Base-by-base conservation (phyloP, 2,797 vertebrate genomes). In the Parauchenoglanis punctatus region DNA sequence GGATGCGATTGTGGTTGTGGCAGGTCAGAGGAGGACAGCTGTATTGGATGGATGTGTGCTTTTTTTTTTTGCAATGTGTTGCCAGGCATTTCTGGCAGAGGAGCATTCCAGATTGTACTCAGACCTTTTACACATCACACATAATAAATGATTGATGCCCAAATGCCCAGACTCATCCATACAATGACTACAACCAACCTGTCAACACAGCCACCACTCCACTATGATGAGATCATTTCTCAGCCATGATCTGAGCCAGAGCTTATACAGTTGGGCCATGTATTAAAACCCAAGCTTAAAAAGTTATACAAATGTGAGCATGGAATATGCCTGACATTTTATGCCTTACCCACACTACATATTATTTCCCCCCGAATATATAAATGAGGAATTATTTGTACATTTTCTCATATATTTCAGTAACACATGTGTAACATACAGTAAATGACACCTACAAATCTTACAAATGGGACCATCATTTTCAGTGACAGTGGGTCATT, bases 1-100 rank as follows among this genome's bases (percentile, higher is more conserved):
- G 75, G 83, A 90, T 89, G 81, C 61, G 83, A 87, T 72, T 86
- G 81, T 89, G 81, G 81, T 88, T 83, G 75, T 85, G 67, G 85
- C 73, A 89, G 87, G 88, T 90, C 87, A 88, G 35, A 63, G 44
- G 28, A 87, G 77, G 77, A 81, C 44, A 58, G 84, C 17, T 80
- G 76, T 80, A 23, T 31, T 83, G 17, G 81, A 88, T 2, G 54
- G 85, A 89, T 86, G 63, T 85, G 82, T 82, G 49, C 85, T 76
- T 80, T 44, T n/a, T 20, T 25, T 17, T 8, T 81, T 31, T 83
- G 20, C 44, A 84, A 73, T 63, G 56, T n/a, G 56, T 82, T 85
- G 78, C n/a, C 20, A 86, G 63, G 59, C 54, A 67, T 67, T 11
- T 52, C 61, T 52, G 81, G 17, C 25, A 54, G 4, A 67, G n/a